Evolutionary conservation across 2,888 invertebrate genomes (phyloP), one percentile per base, ranked within the genome.

Genomic region (Hipparchia sbordonii): DNA sequence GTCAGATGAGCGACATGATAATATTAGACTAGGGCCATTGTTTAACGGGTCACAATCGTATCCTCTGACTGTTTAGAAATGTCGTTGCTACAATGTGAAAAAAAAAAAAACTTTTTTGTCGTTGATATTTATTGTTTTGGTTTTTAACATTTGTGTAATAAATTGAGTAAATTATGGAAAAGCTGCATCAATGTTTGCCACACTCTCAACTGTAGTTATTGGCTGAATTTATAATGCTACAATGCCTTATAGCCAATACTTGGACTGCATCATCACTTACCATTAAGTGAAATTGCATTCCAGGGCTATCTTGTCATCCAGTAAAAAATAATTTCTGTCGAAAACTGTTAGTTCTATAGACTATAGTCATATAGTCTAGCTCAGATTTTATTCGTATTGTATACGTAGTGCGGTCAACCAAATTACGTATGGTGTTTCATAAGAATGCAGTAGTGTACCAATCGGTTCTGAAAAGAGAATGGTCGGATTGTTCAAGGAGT

Each of bases 1-100:
- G 79, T 80, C 67, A 67, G 74, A 89, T 88, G 86, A 85, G 81
- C 79, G 77, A 73, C 78, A 77, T 67, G 82, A 85, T 87, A 85
- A 83, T 82, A 76, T 77, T 79, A 78, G 80, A 81, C 65, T 33
- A 51, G 52, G 63, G 65, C 66, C 52, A 75, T 75, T 73, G 71
- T 75, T 69, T 54, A 66, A 46, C 48, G 57, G 72, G 70, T 71
- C 52, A 63, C 68, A 71, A 71, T 71, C 57, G 62, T 52, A 65
- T 13, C 23, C 71, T 33, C 6, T 8, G 33, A 12, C 9, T 9
- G 46, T 46, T 70, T 63, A 54, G 63, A 63, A 63, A 70, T 52
- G 6, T 65, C 63, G 46, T 23, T 23, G 23, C 7, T 10, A 52
- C 10, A 33, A 6, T 52, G 52, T 52, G 13, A 6, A 59, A 5